Base-by-base conservation (phyloP, 2,888 invertebrate species). In the Lasius platythorax region DNA sequence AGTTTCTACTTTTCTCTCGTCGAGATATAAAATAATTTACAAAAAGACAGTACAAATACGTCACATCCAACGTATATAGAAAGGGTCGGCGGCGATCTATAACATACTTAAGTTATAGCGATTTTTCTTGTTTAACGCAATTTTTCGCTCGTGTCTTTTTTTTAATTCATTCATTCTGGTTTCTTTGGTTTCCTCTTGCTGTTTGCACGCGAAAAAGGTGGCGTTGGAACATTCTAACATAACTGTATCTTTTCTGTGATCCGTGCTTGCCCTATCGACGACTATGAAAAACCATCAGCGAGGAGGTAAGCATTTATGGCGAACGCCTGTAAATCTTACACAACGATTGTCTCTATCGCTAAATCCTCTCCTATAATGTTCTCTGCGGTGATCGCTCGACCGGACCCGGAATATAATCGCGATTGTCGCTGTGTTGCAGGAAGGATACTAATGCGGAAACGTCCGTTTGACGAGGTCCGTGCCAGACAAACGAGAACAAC, bases 371-470 rank as follows among this genome's bases (percentile, higher is more conserved):
- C 23, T 23, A 23, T 23, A 23, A 23, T 23, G 23, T 23, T 23
- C 23, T 23, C 23, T 23, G 30, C 50, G 30, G 37, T 5, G 8
- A 66, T 70, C 28, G 43, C 12, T 33, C 37, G 33, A 67, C 3
- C 12, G 11, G 30, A n/a, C 33, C 63, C 18, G 9, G 75, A 87
- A 87, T 23, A 23, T 78, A 89, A 81, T 84, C 66, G 61, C 58
- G 12, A 53, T 85, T 81, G 30, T 33, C 89, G 50, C 30, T 88
- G 87, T 94, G 86, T 94, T 94, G 78, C 92, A 95, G 95, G 94
- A 95, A 94, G 94, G 95, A 95, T 94, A 95, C 93, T 93, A 95
- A 95, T 87, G 95, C 95, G 89, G 95, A 95, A 93, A 95, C 95
- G 91, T 95, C 95, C 86, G 95, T 95, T 87, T 95, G 93, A 95